Evolutionary conservation across 2,797 vertebrate genomes (phyloP).

Genomic region (Carapus acus): DNA sequence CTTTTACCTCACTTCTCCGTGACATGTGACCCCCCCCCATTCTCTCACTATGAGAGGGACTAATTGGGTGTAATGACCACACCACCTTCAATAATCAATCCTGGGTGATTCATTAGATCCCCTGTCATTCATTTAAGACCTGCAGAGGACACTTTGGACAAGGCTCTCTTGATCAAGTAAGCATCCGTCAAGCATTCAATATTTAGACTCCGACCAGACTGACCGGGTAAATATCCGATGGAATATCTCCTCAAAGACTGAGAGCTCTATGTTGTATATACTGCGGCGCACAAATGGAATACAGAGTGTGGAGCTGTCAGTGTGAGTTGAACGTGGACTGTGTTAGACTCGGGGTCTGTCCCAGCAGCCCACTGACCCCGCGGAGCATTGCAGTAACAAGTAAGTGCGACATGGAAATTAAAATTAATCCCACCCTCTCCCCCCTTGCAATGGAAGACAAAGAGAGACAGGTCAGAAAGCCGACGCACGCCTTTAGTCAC

Average conservation of each 20-base stretch:
- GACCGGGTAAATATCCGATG: too few species aligned
- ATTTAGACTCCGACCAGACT: too few species aligned
- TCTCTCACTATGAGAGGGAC: slow-evolving; percentile 29
- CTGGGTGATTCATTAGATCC: slow-evolving; percentile 22
- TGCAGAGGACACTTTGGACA: slow-evolving; percentile 8
- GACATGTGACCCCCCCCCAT: slow-evolving; percentile 16
- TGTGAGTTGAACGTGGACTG: neutral
- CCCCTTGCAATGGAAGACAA: neutral
- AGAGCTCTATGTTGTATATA: neutral
- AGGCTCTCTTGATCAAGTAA: slow-evolving; percentile 20
- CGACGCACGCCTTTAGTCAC: slow-evolving; percentile 8
- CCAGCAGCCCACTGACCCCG: neutral
- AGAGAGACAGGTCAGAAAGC: slow-evolving; percentile 3
- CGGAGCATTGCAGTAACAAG: neutral
- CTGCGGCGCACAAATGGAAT: neutral
- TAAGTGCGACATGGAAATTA: neutral
- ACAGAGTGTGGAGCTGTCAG: neutral
- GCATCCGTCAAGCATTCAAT: too few species aligned
- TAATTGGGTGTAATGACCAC: slow-evolving; percentile 32
- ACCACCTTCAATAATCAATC: slow-evolving; percentile 18
- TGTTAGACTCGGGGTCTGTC: neutral
- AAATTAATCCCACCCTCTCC: neutral
- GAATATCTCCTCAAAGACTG: neutral
- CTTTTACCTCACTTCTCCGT: slow-evolving; percentile 17
- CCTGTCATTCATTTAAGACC: slow-evolving; percentile 19